Percentiles rank a stretch among this genome's conserved stretches.
Evolutionary conservation across 2,113 vertebrate genomes (phyloP).

Genomic region (Lates calcarifer): DNA sequence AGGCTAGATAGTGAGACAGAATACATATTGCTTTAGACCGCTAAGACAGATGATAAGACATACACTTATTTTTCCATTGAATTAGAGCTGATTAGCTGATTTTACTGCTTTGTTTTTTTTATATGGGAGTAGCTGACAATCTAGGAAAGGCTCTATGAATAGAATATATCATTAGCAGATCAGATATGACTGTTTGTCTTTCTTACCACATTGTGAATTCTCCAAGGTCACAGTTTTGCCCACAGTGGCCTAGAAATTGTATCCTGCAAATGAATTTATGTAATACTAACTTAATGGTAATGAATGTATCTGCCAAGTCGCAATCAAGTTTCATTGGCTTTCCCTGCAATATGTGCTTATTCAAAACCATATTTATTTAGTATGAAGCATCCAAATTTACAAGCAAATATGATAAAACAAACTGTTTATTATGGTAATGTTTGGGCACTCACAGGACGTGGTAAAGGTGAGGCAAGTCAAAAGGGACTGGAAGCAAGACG

Average conservation of each 20-base stretch:
- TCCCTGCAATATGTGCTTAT: not conserved
- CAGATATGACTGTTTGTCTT: slow-evolving; percentile 8
- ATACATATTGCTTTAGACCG: not conserved
- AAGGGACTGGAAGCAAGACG: not conserved
- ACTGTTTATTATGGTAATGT: not conserved
- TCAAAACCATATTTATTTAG: not conserved
- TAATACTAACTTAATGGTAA: not conserved
- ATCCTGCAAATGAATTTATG: too few relatives aligned
- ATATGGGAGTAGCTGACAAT: too few relatives aligned
- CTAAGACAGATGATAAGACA: not conserved
- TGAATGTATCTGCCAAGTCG: not conserved
- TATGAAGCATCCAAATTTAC: not conserved
- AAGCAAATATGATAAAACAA: not conserved
- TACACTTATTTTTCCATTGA: not conserved
- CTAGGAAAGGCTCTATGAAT: too few relatives aligned
- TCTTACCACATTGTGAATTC: not conserved
- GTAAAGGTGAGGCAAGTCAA: not conserved
- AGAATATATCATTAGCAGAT: not conserved
- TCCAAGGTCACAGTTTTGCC: slow-evolving; percentile 4
- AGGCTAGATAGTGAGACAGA: not conserved
- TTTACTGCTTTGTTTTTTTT: slow-evolving; percentile 7
- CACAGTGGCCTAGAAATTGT: too few relatives aligned
- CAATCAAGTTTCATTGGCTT: not conserved
- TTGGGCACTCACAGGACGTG: too few relatives aligned
- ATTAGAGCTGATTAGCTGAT: not conserved